Base-by-base conservation (phyloP, 1,140 invertebrate genomes). In the Sarcophaga peregrina region DNA sequence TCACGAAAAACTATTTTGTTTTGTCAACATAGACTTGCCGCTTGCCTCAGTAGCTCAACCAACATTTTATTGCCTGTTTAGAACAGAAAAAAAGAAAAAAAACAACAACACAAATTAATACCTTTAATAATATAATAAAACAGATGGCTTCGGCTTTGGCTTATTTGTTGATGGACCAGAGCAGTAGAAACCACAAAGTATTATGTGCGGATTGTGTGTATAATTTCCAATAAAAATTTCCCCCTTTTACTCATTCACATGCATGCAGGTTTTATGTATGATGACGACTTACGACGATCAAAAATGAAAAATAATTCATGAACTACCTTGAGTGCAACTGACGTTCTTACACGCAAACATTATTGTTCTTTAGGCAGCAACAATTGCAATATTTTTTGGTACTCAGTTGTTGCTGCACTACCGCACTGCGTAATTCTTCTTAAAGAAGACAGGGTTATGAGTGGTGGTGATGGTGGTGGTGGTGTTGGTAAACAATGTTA, bases 321-420 rank as follows among this genome's bases (percentile, higher is more conserved):
- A 20, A 68, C 17, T 25, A 68, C 62, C 62, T 68, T 68, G 62
- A 68, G 17, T 68, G n/a, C 62, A 68, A 68, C 62, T 68, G 62
- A 68, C 62, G 62, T 25, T 68, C 62, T 68, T 17, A 68, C 62
- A 68, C 62, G 62, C 62, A 68, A 68, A 25, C 62, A 68, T 4
- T 37, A 37, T 37, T 37, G 25, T 37, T 37, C 25, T 37, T 37
- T 37, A 37, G 25, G 4, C 25, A 37, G 25, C 25, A 37, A 37
- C 25, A 37, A 37, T 37, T 37, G 25, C 25, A 37, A 37, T 37
- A 37, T 37, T 37, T 37, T 37, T 37, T n/a, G n/a, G n/a, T n/a
- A n/a, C n/a, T n/a, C n/a, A n/a, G 25, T 37, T 37, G 4, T 4
- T 37, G 25, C 25, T 37, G 25, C 25, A 37, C 25, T 37, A 37